Evolutionary conservation across 53 echinoderm and acorn worm species (phyloP).

Genomic region (Holothuria leucospilota): DNA sequence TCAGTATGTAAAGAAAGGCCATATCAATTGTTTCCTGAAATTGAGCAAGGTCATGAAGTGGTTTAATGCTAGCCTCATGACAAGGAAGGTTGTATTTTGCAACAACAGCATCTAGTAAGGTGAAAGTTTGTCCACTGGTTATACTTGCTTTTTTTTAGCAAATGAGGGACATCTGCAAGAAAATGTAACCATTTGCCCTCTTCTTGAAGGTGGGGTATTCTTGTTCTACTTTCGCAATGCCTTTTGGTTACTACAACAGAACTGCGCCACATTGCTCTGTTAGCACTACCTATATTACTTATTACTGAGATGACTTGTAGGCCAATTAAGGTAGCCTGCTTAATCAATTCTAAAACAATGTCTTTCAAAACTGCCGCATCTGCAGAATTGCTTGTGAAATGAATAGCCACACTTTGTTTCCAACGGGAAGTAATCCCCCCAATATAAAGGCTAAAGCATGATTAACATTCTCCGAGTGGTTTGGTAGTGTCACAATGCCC

Average conservation of each 20-base stretch:
- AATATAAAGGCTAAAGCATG: slow-evolving; percentile 80
- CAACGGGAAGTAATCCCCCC: slow-evolving; percentile 58
- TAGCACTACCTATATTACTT: slow-evolving; percentile 55
- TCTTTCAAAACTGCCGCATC: slow-evolving; percentile 60
- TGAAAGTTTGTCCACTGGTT: slow-evolving; percentile 56
- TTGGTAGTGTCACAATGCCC: slow-evolving; percentile 69
- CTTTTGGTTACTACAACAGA: slow-evolving; percentile 56
- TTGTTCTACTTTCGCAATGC: slow-evolving; percentile 49
- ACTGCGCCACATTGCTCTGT: slow-evolving; percentile 67
- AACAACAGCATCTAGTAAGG: too few relatives aligned
- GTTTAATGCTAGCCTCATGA: slow-evolving; percentile 23
- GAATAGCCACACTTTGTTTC: slow-evolving; percentile 67
- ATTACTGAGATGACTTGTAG: slow-evolving; percentile 64
- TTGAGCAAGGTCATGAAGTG: slow-evolving; percentile 53
- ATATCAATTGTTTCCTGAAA: slow-evolving; percentile 59
- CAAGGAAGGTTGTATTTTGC: too few relatives aligned
- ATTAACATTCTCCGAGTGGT: slow-evolving; percentile 60
- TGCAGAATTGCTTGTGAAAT: slow-evolving; percentile 71
- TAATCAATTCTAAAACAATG: slow-evolving; percentile 66
- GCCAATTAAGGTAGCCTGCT: slow-evolving; percentile 52
- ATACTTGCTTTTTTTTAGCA: slow-evolving; percentile 53
- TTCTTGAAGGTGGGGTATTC: slow-evolving; percentile 59
- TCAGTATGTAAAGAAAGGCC: too few relatives aligned
- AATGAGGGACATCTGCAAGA: slow-evolving; percentile 49
- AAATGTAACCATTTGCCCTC: slow-evolving; percentile 54